These are phyloP conservation scores for Chironomus tentans DNA, from an alignment of 2,888 invertebrate genomes.

Conservation along the genomic window DNA sequence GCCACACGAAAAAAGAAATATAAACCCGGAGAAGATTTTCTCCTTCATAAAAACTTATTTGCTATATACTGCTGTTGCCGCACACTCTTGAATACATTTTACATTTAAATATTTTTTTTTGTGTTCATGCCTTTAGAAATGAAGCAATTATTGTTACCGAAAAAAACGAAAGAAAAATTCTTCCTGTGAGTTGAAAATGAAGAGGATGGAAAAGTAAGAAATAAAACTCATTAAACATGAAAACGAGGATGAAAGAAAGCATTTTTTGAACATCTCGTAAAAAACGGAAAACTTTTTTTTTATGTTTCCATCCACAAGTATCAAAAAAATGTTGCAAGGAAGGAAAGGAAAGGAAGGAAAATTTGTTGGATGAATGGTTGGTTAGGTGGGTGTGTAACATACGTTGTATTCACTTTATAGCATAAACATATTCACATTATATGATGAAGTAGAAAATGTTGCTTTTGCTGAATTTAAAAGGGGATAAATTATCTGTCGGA, in stretches of 20 bases:
- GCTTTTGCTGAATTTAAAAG: too few species aligned
- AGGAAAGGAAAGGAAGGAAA: neutral
- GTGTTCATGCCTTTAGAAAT: neutral
- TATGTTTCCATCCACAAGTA: neutral
- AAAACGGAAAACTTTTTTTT: neutral
- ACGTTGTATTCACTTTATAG: too few species aligned
- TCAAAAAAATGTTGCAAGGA: neutral
- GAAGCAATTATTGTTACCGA: slow-evolving; percentile 10
- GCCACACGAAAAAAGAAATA: neutral
- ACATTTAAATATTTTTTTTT: neutral
- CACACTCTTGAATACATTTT: neutral
- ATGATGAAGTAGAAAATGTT: too few species aligned
- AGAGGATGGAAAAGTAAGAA: neutral
- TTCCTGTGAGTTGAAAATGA: neutral
- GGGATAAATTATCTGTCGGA: too few species aligned
- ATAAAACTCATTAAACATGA: slow-evolving; percentile 10
- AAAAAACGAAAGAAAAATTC: neutral
- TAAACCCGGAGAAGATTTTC: neutral
- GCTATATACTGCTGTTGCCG: neutral
- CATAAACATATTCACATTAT: too few species aligned
- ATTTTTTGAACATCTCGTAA: neutral
- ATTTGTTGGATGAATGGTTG: too few species aligned
- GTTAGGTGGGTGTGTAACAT: too few species aligned
- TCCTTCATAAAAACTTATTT: neutral
- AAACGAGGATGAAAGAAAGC: neutral